Base-by-base conservation (phyloP, 2,888 invertebrate genomes). In the Meiosimyza platycephala region DNA sequence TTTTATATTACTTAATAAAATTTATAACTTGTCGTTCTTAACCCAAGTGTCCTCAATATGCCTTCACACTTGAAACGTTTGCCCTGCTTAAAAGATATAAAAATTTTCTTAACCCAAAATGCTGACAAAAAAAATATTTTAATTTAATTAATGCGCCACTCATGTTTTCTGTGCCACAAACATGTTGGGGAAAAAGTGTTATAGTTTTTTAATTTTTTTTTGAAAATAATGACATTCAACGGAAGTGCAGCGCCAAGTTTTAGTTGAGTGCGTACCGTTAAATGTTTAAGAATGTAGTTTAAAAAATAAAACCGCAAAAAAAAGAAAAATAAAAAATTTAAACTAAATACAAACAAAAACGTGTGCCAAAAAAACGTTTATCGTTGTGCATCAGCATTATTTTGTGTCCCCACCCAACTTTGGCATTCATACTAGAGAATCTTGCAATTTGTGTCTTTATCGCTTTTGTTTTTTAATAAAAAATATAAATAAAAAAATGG, bases 191-290 rank as follows among this genome's bases (percentile, higher is more conserved):
- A 67, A 68, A 57, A 5, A 47, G 50, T 48, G 18, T 22, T 16
- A 16, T 9, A 16, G 47, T 59, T 18, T n/a, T n/a, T 59, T 15
- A 7, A 59, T 28, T 59, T 59, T 13, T 12, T n/a, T 28, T 7
- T 28, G 3, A 28, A 22, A 22, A 18, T 9, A 59, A 59, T 15
- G 28, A 59, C 18, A 47, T 40, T 16, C 22, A 47, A n/a, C 67
- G 47, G 50, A 50, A 59, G 48, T 68, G 57, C 28, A 22, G 51
- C 52, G 7, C 52, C 59, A 64, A 64, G 57, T 50, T 65, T 64
- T 69, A 65, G 51, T 59, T 57, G 64, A 64, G 57, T 60, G 55
- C 48, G 22, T 48, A 57, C 40, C 40, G 40, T 40, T 4, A 40
- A 40, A 40, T 40, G 9, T 40, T 40, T 40, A 40, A 40, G 9